Evolutionary conservation across 2,113 vertebrate species (phyloP), one percentile per base, ranked within the genome.

Genomic region (Meriones unguiculatus): DNA sequence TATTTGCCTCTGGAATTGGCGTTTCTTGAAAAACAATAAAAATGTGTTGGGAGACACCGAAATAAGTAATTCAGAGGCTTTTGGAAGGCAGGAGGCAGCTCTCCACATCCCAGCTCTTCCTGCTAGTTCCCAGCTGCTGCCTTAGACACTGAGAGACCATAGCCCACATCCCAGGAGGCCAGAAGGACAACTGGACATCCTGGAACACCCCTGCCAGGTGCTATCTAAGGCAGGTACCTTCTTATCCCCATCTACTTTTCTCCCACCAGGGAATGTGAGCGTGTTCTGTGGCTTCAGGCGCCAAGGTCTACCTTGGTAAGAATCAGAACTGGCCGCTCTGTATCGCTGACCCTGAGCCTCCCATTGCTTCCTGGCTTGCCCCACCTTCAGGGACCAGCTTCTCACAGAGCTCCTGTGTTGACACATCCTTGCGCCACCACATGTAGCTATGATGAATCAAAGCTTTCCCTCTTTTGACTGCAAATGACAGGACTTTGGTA

Each of bases 11-110:
- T 59, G 54, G 46, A 46, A 46, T 46, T 46, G 46, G 46, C 46
- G 46, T 46, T 25, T 57, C 65, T 35, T 2, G 46, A 62, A 38
- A 20, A 9, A 4, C 1, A 0, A 32, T 2, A 5, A 70, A 5
- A 11, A 75, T 0, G 0, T 0, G 10, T 14, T 2, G 2, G 52
- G 59, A 17, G 17, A 6, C 57, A 0, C 54, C 30, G 25, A 73
- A 30, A 1, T n/a, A 46, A 59, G 10, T 13, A 2, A 35, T 20
- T 67, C 41, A 1, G 10, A 35, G 64, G 32, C 18, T 87, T 46
- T 65, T 35, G 84, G 64, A 22, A 81, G 18, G 64, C 59, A 46
- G 64, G 41, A 7, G 28, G 11, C 18, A 52, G 46, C 5, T 52
- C 65, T 6, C 12, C 2, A 62, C 0, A 2, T 17, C 28, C 28